These are phyloP conservation scores for Drosophila buzzatii DNA, from an alignment of 2,888 invertebrate genomes.

Conservation along the genomic window DNA sequence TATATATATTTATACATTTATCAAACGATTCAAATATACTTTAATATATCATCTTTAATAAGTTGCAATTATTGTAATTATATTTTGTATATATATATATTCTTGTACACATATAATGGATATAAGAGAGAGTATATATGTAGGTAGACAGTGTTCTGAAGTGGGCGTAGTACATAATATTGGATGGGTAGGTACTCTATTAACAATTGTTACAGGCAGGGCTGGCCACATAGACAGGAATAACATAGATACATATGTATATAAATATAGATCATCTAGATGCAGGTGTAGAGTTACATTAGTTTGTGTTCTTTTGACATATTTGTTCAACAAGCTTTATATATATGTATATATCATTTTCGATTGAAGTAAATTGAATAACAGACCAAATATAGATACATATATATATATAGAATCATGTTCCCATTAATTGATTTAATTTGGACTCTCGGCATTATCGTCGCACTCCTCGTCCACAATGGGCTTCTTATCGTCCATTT, in stretches of 20 bases:
- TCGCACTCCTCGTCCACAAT: constrained; percentile 79
- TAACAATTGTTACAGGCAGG: constrained; percentile 54
- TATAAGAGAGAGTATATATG: constrained; percentile 22
- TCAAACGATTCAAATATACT: constrained; percentile 47
- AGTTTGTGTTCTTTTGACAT: constrained; percentile 36
- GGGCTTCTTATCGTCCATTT: constrained; percentile 80
- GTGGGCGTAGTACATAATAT: constrained; percentile 18
- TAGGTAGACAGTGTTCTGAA: constrained; percentile 42
- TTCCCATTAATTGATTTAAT: constrained; percentile 23
- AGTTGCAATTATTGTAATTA: constrained; percentile 14
- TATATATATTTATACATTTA: constrained; percentile 31
- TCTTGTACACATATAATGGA: constrained; percentile 27
- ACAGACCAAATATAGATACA: constrained; percentile 34
- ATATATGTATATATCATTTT: constrained; percentile 10
- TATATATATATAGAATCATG: background rate
- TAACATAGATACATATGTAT: constrained; percentile 4
- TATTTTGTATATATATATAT: constrained; percentile 4
- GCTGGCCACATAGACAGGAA: constrained; percentile 3
- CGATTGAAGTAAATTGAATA: constrained; percentile 23
- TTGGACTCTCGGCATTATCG: constrained; percentile 65
- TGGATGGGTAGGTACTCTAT: constrained; percentile 44
- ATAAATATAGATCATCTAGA: constrained; percentile 6
- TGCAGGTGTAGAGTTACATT: constrained; percentile 14
- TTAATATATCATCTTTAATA: constrained; percentile 39
- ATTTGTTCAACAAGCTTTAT: constrained; percentile 18